Evolutionary conservation across 2,888 invertebrate species (phyloP).

Genomic region (Cartodere bifasciata): DNA sequence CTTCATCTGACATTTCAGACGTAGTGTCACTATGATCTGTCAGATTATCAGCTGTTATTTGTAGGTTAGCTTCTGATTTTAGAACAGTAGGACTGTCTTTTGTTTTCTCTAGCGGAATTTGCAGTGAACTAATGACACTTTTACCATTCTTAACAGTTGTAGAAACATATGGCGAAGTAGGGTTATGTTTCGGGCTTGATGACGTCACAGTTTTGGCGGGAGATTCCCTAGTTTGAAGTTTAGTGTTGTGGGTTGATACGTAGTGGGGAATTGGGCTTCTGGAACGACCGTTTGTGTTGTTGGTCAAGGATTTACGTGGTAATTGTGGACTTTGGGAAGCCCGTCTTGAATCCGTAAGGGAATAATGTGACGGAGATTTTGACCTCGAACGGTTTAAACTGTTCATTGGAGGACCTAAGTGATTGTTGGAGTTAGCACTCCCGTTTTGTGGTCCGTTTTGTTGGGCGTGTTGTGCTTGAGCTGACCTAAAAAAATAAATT

Average conservation of each 20-base stretch:
- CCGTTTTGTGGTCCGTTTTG: constrained; percentile 20
- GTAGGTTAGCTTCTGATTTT: constrained; percentile 35
- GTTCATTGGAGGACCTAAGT: constrained; percentile 34
- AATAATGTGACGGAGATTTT: constrained; percentile 30
- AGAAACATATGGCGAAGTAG: constrained; percentile 12
- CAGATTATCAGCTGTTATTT: constrained; percentile 24
- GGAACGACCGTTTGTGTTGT: constrained; percentile 30
- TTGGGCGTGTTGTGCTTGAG: too few species aligned
- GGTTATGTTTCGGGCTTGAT: too few species aligned
- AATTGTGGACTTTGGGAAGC: constrained; percentile 26
- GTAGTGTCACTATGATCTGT: constrained; percentile 61
- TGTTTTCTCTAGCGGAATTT: constrained; percentile 15
- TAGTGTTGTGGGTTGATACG: constrained; percentile 35
- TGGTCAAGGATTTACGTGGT: constrained; percentile 26
- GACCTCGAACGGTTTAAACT: constrained; percentile 32
- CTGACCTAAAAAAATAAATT: too few species aligned
- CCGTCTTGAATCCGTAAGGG: too few species aligned
- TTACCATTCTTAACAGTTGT: constrained; percentile 13
- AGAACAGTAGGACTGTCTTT: constrained; percentile 17
- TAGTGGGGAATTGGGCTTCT: constrained; percentile 42
- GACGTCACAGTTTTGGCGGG: too few species aligned
- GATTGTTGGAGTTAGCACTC: constrained; percentile 22
- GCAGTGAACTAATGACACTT: constrained; percentile 18
- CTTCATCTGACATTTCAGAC: constrained; percentile 75
- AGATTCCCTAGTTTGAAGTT: too few species aligned